These are phyloP conservation scores for Leptinotarsa defecta DNA, from an alignment of 1,140 invertebrate species.

Conservation along the genomic window DNA sequence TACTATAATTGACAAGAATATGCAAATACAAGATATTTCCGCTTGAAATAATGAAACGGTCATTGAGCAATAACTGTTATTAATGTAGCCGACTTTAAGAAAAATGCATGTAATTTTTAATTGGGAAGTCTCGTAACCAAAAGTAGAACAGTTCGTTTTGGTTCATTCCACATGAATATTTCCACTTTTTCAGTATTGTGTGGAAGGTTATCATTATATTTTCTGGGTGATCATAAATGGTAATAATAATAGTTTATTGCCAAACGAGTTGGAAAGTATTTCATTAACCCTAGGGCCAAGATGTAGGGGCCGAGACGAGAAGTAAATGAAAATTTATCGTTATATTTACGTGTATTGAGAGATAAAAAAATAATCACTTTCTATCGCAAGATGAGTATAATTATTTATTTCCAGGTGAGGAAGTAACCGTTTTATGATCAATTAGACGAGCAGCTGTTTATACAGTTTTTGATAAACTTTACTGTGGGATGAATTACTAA, in stretches of 20 bases:
- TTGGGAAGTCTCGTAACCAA: neutral
- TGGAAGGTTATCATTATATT: neutral
- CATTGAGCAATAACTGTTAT: neutral
- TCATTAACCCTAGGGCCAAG: neutral
- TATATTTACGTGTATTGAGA: too few species aligned
- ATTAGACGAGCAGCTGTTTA: too few species aligned
- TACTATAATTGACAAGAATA: neutral
- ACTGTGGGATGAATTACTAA: too few species aligned
- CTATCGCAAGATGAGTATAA: too few species aligned
- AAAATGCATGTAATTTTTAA: neutral
- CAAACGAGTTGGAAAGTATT: too few species aligned
- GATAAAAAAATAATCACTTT: too few species aligned
- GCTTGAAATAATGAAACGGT: neutral
- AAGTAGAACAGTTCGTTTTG: neutral
- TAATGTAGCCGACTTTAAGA: neutral
- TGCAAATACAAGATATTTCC: neutral
- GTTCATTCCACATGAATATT: neutral
- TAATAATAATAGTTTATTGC: too few species aligned
- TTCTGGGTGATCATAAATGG: neutral
- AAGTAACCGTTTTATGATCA: too few species aligned
- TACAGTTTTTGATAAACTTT: too few species aligned
- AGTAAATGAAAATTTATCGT: neutral
- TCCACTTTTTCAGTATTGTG: neutral
- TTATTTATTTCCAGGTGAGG: too few species aligned
- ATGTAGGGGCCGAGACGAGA: neutral